Evolutionary conservation across 2,888 invertebrate species (phyloP).

Genomic region (Acrobasis consociella): DNA sequence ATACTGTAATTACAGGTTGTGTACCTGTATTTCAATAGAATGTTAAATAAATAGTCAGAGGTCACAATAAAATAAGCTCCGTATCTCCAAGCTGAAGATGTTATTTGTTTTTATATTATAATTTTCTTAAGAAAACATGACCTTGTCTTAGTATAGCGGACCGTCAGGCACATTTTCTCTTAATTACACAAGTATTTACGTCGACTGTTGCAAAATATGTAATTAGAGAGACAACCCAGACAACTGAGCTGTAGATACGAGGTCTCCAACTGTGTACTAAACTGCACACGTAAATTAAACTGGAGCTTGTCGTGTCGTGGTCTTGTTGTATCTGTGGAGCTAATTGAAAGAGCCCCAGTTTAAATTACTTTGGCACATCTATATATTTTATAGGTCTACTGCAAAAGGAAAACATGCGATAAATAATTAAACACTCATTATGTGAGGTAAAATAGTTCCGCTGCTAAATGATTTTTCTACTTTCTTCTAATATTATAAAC

Average conservation of each 20-base stretch:
- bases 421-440: too few relatives aligned
- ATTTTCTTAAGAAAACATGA: too few relatives aligned
- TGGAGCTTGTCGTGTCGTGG: constrained; percentile 6
- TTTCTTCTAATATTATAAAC: too few relatives aligned
- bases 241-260: not conserved
- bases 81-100: too few relatives aligned
- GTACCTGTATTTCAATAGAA: too few relatives aligned
- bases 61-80: too few relatives aligned
- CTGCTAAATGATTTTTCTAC: too few relatives aligned
- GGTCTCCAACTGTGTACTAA: constrained; percentile 10
- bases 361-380: not conserved
- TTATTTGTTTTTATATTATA: too few relatives aligned
- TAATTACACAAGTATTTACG: not conserved
- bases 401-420: too few relatives aligned
- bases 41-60: too few relatives aligned
- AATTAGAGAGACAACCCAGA: constrained; percentile 8
- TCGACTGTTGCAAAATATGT: constrained; percentile 17
- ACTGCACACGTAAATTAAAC: constrained; percentile 16
- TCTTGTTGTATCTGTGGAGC: constrained; percentile 4
- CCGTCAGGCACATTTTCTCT: not conserved
- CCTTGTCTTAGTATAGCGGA: not conserved
- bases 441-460: too few relatives aligned
- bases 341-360: constrained; percentile 7
- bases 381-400: not conserved
- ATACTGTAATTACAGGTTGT: too few relatives aligned